Evolutionary conservation across 2,113 vertebrate genomes (phyloP), one percentile per base, ranked within the genome.

Genomic region (Melanerpes aurifrons): DNA sequence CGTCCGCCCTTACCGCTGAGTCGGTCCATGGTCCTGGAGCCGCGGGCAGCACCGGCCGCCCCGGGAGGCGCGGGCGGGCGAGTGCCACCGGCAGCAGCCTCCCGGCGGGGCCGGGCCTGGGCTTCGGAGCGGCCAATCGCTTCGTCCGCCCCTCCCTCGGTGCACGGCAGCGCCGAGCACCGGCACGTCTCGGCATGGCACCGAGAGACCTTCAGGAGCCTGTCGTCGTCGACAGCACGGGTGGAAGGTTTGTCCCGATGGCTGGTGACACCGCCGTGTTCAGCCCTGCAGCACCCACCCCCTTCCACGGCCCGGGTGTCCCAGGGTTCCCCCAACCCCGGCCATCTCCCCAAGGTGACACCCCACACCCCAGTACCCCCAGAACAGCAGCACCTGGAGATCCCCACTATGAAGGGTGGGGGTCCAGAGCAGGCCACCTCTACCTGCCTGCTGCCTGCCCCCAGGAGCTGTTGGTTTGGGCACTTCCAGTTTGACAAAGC

Each of bases 1-100:
- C 35, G 13, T 37, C 32, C 20, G 9, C n/a, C 24, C 96, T 95
- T 77, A 97, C 96, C 96, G 87, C 96, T 96, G 54, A 96, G 96
- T 10, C 94, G 80, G 69, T 97, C 96, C 96, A 97, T 96, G 93
- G 47, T 43, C 9, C 26, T 24, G 76, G 32, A 89, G 90, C 54
- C 85, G 35, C 70, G 25, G 71, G 80, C 71, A 40, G 73, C 91
- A 32, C 76, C 88, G 54, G 67, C 80, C 78, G 68, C 67, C 58
- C 75, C 80, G 61, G 61, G 24, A 72, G 81, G 63, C 48, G 87
- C 85, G 69, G 69, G 32, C 25, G 57, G 50, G 61, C 31, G 66
- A 89, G 14, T 89, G 91, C 14, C 67, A 5, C 18, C 71, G 68
- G 67, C 5, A 59, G 93, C 84, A 32, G 47, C 75, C 61, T 81